Evolutionary conservation across 1,140 invertebrate species (phyloP).

Genomic region (Oryctes rhinoceros): DNA sequence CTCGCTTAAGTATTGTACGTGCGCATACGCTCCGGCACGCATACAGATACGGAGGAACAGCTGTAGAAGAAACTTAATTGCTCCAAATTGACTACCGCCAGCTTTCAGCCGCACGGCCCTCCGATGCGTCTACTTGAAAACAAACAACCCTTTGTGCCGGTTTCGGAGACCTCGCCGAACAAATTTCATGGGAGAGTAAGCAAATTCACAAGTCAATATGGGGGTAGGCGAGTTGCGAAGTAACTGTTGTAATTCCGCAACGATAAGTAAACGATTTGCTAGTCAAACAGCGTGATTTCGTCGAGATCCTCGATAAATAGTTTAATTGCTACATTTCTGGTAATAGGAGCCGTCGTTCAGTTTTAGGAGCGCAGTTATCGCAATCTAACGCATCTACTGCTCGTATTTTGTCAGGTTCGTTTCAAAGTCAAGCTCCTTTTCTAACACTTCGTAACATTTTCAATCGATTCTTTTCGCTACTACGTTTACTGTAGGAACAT

Average conservation of each 20-base stretch:
- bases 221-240: conserved; percentile 5
- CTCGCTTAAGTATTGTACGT: background rate
- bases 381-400: too few species aligned
- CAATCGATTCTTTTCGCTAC: too few species aligned
- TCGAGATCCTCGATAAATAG: too few species aligned
- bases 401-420: too few species aligned
- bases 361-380: too few species aligned
- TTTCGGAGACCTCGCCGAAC: background rate
- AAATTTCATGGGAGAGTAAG: conserved; percentile 20
- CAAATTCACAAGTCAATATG: conserved; percentile 37
- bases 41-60: background rate
- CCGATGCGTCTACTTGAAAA: background rate
- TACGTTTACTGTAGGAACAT: too few species aligned
- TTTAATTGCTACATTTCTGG: too few species aligned
- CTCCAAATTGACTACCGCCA: conserved; percentile 29
- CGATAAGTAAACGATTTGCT: conserved; percentile 2
- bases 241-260: background rate
- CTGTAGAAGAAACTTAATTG: conserved; percentile 27
- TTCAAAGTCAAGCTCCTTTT: too few species aligned
- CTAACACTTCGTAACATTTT: too few species aligned
- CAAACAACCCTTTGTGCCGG: conserved; percentile 21
- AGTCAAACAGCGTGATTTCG: conserved; percentile 7
- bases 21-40: background rate
- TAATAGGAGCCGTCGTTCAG: too few species aligned
- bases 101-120: background rate